Conservation (phyloP, 2,797 vertebrate genomes). For the Melanotaenia maccullochi region DNA sequence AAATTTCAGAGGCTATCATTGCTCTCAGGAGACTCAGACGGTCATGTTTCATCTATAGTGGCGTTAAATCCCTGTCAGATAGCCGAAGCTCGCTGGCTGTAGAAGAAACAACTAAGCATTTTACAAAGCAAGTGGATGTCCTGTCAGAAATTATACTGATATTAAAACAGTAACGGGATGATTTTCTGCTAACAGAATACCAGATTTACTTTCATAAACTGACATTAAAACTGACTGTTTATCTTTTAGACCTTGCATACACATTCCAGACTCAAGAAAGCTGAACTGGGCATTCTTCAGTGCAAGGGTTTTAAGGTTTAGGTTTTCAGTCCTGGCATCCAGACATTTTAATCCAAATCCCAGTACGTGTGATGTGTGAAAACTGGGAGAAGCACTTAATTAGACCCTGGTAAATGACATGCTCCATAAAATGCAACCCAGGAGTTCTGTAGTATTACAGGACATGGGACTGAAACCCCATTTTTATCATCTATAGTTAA, state of each 20-base stretch:
- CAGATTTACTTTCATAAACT: not conserved
- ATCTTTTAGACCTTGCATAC: not conserved
- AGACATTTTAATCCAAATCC: constrained; percentile 44
- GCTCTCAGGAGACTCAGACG: constrained; percentile 27
- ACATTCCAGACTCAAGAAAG: constrained; percentile 36
- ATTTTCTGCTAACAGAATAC: not conserved
- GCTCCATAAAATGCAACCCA: constrained; percentile 39
- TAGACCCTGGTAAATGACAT: constrained; percentile 51
- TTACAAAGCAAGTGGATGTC: not conserved
- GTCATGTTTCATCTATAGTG: constrained; percentile 44
- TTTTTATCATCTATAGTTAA: constrained; percentile 34
- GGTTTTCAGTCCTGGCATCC: constrained; percentile 39
- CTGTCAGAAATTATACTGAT: not conserved
- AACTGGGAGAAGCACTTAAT: constrained; percentile 59
- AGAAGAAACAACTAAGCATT: constrained; percentile 14
- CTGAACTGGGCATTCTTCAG: not conserved
- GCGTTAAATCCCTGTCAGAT: constrained; percentile 38
- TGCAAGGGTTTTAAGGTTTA: constrained; percentile 28
- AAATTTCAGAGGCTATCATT: constrained; percentile 37
- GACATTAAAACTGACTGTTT: constrained; percentile 4
- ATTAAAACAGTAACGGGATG: constrained; percentile 1
- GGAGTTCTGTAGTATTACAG: constrained; percentile 37
- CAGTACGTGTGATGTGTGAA: constrained; percentile 59
- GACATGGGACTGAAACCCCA: not conserved
- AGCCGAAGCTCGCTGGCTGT: constrained; percentile 1